Percentiles rank a stretch among this genome's conserved stretches.
phyloP scores from a whole-genome alignment of 2,797 vertebrate genomes.

The Halcyon badia region DNA sequence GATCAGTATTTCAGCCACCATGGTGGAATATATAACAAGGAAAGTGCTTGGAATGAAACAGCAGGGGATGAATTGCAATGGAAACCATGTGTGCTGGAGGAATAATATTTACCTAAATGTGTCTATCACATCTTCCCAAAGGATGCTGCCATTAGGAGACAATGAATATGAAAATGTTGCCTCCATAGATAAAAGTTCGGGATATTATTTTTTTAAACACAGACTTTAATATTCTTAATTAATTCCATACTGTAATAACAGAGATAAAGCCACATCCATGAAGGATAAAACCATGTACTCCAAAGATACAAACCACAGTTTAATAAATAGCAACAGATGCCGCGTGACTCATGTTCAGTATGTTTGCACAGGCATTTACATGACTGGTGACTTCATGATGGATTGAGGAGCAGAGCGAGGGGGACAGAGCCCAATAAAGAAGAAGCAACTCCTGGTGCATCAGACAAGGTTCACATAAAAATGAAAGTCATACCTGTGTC shows the following conservation, averaged over 20 bases:
- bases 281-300: not conserved
- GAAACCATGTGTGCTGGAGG: slow-evolving; percentile 46
- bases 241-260: slow-evolving; percentile 33
- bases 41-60: slow-evolving; percentile 53
- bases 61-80: slow-evolving; percentile 51
- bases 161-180: not conserved
- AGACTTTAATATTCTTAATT: slow-evolving; percentile 22
- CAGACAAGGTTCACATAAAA: not conserved
- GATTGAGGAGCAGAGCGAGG: not conserved
- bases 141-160: slow-evolving; percentile 30
- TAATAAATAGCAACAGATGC: slow-evolving; percentile 52
- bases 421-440: not conserved
- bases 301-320: slow-evolving; percentile 13
- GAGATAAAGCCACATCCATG: slow-evolving; percentile 36
- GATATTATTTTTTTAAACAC: not conserved
- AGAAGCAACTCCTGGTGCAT: not conserved
- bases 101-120: slow-evolving; percentile 54
- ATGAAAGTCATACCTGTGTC: not conserved
- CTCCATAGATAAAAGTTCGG: not conserved
- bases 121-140: slow-evolving; percentile 46
- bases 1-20: slow-evolving; percentile 54
- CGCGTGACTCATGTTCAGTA: not conserved
- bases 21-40: slow-evolving; percentile 28
- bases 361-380: not conserved
- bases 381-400: not conserved